Evolutionary conservation across 2,888 invertebrate genomes (phyloP).

Genomic region (Diarsia mendica): DNA sequence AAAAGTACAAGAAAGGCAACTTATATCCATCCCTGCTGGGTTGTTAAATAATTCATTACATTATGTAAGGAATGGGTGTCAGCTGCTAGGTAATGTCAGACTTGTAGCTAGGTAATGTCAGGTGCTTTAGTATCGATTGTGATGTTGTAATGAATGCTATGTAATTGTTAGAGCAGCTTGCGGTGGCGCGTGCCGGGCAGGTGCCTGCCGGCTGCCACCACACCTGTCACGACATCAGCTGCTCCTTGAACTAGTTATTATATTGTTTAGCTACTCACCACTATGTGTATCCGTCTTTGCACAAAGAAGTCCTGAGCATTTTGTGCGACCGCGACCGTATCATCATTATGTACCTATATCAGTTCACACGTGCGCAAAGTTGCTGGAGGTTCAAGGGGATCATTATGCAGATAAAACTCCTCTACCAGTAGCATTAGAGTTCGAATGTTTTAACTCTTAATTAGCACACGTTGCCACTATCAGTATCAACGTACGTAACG

Average conservation of each 20-base stretch:
- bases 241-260: constrained; percentile 81
- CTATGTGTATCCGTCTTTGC: constrained; percentile 48
- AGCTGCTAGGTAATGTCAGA: constrained; percentile 73
- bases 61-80: constrained; percentile 71
- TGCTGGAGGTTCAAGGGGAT: constrained; percentile 11
- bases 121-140: constrained; percentile 73
- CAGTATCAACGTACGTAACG: constrained; percentile 60
- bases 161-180: constrained; percentile 86
- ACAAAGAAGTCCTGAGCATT: constrained; percentile 39
- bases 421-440: constrained; percentile 11
- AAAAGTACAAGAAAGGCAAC: constrained; percentile 8
- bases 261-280: constrained; percentile 73
- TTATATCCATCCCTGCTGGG: constrained; percentile 16
- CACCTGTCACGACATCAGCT: constrained; percentile 89
- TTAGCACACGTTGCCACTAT: constrained; percentile 57
- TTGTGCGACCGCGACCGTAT: constrained; percentile 14
- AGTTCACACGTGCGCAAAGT: constrained; percentile 12
- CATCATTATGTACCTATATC: constrained; percentile 10
- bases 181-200: constrained; percentile 86
- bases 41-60: constrained; percentile 54
- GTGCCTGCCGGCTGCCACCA: constrained; percentile 86
- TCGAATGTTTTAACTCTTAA: constrained; percentile 16
- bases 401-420: constrained; percentile 9
- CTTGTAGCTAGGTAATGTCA: constrained; percentile 73
- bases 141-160: constrained; percentile 77